These are phyloP conservation scores for Neosilurus mollespiculum DNA, from an alignment of 2,797 vertebrate genomes.

Conservation along the genomic window DNA sequence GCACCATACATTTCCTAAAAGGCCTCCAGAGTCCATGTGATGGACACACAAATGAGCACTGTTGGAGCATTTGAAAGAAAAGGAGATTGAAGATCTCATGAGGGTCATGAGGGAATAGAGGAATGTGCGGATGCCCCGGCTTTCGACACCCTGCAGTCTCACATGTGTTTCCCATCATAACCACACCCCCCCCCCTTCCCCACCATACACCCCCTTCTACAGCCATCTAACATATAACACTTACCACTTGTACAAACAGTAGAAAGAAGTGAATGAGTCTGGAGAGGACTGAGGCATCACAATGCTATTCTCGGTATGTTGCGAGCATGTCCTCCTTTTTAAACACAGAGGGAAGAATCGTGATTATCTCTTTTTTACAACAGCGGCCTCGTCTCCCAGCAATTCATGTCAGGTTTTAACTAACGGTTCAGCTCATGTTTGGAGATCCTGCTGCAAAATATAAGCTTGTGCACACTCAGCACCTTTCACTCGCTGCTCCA, in stretches of 20 bases:
- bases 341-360: not conserved
- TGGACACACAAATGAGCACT: conserved; percentile 2
- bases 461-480: conserved; percentile 28
- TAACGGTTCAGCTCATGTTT: conserved; percentile 7
- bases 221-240: conserved; percentile 44
- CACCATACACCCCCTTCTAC: not conserved
- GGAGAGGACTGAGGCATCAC: conserved; percentile 13
- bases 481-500: conserved; percentile 10
- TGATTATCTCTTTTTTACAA: not conserved
- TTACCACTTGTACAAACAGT: conserved; percentile 61
- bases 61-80: conserved; percentile 43
- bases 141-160: conserved; percentile 43
- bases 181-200: conserved; percentile 13
- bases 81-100: conserved; percentile 35
- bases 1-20: conserved; percentile 23
- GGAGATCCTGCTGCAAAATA: not conserved
- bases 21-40: conserved; percentile 10
- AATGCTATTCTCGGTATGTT: conserved; percentile 11
- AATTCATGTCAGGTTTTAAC: conserved; percentile 19
- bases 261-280: conserved; percentile 32
- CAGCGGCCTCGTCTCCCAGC: not conserved
- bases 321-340: not conserved
- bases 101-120: conserved; percentile 51
- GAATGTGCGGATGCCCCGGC: conserved; percentile 52
- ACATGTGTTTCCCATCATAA: conserved; percentile 51